These are phyloP conservation scores for Pantherophis guttatus DNA, from an alignment of 2,113 vertebrate species.

Conservation along the genomic window DNA sequence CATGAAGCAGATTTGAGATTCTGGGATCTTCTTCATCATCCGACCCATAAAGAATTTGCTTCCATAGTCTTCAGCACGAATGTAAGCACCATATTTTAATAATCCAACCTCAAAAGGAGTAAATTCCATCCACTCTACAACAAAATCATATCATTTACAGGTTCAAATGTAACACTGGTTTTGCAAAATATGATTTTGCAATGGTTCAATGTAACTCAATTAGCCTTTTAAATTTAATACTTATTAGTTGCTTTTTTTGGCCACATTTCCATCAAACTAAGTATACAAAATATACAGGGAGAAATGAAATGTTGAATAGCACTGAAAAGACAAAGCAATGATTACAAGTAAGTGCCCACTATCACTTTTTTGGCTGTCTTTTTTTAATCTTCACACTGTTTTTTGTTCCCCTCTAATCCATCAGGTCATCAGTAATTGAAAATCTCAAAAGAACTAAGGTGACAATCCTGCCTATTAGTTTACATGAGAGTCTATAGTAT, in stretches of 20 bases:
- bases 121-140: constrained; percentile 74
- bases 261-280: neutral
- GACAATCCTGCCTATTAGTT: neutral
- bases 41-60: constrained; percentile 73
- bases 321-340: neutral
- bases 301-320: neutral
- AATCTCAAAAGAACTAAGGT: neutral
- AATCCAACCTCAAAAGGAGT: constrained; percentile 70
- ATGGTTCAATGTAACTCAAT: neutral
- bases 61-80: constrained; percentile 72
- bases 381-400: neutral
- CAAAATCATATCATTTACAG: neutral
- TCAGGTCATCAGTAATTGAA: neutral
- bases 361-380: neutral
- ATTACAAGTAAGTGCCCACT: neutral
- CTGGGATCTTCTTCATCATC: constrained; percentile 69
- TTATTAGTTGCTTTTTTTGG: neutral
- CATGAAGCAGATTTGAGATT: constrained; percentile 69
- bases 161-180: neutral
- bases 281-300: neutral
- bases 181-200: neutral
- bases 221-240: neutral
- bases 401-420: neutral
- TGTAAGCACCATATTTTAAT: constrained; percentile 75
- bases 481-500: neutral